A percentile compares a stretch with the other conserved stretches of the same genome.
Evolutionary conservation across 2,888 invertebrate species (phyloP).

Genomic region (Folsomia manolachei): DNA sequence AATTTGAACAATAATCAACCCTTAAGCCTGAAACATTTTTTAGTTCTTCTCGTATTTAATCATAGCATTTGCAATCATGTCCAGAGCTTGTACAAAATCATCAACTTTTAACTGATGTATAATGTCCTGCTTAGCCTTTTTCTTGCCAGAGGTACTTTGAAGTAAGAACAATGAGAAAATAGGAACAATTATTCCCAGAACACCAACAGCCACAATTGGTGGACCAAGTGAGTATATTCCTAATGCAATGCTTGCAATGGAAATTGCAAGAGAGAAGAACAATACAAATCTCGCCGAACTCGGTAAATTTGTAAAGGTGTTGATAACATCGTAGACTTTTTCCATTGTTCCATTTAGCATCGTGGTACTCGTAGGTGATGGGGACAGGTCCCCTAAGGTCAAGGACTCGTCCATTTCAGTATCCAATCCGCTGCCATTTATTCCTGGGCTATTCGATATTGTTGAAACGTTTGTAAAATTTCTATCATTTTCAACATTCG

Average conservation of each 20-base stretch:
- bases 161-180: slow-evolving; percentile 27
- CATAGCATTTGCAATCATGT: slow-evolving; percentile 33
- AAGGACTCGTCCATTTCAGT: not conserved
- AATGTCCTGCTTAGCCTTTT: slow-evolving; percentile 26
- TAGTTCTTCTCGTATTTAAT: slow-evolving; percentile 24
- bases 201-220: slow-evolving; percentile 32
- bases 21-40: not conserved
- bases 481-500: not conserved
- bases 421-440: not conserved
- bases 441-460: not conserved
- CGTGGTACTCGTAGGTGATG: not conserved
- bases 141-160: slow-evolving; percentile 28
- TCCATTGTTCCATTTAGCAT: slow-evolving; percentile 36
- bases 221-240: slow-evolving; percentile 37
- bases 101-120: slow-evolving; percentile 29
- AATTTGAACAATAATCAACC: not conserved
- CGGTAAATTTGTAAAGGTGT: slow-evolving; percentile 15
- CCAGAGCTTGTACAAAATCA: slow-evolving; percentile 33
- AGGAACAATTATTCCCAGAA: slow-evolving; percentile 34
- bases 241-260: slow-evolving; percentile 36
- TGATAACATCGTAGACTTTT: slow-evolving; percentile 21
- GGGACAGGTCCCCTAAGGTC: not conserved
- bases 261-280: slow-evolving; percentile 34
- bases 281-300: slow-evolving; percentile 34
- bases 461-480: not conserved